phyloP scores from a whole-genome alignment of 2,888 invertebrate genomes.

The Plutella xylostella region DNA sequence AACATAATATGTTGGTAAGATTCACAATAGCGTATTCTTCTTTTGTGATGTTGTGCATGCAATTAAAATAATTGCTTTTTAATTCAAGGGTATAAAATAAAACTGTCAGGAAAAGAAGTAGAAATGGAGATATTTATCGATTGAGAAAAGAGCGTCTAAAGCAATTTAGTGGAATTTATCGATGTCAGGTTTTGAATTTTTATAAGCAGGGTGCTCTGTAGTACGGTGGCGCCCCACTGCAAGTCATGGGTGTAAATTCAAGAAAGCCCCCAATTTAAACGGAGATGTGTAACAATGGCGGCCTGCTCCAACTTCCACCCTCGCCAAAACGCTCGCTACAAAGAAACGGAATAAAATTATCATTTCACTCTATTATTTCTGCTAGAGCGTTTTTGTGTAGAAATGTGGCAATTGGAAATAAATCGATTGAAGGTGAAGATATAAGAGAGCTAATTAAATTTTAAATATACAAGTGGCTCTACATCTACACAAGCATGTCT shows the following conservation, averaged over 20 bases:
- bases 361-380: constrained; percentile 41
- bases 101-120: background rate
- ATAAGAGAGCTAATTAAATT: background rate
- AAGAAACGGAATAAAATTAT: constrained; percentile 61
- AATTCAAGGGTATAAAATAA: constrained; percentile 1
- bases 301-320: constrained; percentile 63
- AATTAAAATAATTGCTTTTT: constrained; percentile 1
- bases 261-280: constrained; percentile 68
- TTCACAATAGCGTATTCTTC: constrained; percentile 24
- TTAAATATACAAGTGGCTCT: constrained; percentile 34
- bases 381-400: too few relatives aligned
- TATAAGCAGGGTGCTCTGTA: constrained; percentile 30
- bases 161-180: constrained; percentile 36
- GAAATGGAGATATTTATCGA: background rate
- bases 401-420: constrained; percentile 28
- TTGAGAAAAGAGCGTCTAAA: constrained; percentile 23
- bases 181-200: constrained; percentile 27
- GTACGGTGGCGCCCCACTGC: constrained; percentile 41
- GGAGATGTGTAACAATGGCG: constrained; percentile 64
- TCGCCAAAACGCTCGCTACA: constrained; percentile 45
- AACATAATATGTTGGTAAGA: constrained; percentile 21
- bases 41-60: constrained; percentile 18
- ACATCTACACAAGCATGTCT: too few relatives aligned
- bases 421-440: background rate
- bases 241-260: constrained; percentile 67